Base-by-base conservation (phyloP, 2,797 vertebrate genomes). In the Lacerta bilineata region DNA sequence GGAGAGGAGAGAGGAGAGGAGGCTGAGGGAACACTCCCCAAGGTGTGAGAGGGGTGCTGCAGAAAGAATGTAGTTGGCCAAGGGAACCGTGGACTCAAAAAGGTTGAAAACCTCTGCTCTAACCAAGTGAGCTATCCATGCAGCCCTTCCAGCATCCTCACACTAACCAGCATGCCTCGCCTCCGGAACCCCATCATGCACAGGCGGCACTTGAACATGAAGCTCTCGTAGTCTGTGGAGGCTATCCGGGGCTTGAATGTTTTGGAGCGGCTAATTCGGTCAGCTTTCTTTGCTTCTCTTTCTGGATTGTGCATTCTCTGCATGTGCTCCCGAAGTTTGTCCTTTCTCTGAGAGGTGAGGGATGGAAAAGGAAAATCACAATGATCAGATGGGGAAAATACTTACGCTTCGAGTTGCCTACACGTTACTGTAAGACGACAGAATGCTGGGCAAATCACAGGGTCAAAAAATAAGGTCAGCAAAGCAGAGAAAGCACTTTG, bases 121-220 rank as follows among this genome's bases (percentile, higher is more conserved):
- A 55, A 55, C 3, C 50, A 15, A 55, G 13, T 15, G 50, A 55
- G 50, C 50, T 55, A 55, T 55, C 50, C 50, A 3, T 15, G 50
- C 50, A 55, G 50, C 50, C 50, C 50, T 55, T 55, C 50, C 50
- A 55, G 50, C 13, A 55, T 55, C 50, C 13, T 55, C 50, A 55
- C 50, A 55, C 88, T 89, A 55, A 99, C 99, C 99, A 99, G 95
- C 99, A 99, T 99, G 86, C 99, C 99, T 84, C 99, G 97, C 10
- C 99, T 97, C 64, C 99, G 97, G 96, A 99, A 99, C 17, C 99
- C 99, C 99, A 99, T 99, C 99, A 99, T 99, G 71, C 99, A 99
- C 61, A 99, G 95, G 7, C 99, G 97, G 94, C 99, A 99, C 95
- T 99, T 99, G 96, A 99, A 99, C 93, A 99, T 98, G 95, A 99